Evolutionary conservation across 2,888 invertebrate genomes (phyloP), one percentile per base, ranked within the genome.

Genomic region (Loripinus fragilis): DNA sequence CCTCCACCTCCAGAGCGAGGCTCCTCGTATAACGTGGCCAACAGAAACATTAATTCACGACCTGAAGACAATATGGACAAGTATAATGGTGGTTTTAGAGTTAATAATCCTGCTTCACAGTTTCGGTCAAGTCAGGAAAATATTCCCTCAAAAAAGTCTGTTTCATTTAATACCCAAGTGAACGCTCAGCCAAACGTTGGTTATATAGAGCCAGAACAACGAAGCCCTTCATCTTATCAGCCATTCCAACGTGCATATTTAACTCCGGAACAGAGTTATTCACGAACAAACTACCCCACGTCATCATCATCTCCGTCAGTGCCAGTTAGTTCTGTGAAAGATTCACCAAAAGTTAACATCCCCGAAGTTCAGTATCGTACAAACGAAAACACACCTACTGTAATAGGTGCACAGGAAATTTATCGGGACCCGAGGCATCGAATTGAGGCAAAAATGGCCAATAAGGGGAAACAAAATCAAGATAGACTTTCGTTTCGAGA

Each of bases 361-460:
- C 78, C 82, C 23, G 81, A 86, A 55, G 81, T 87, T 17, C 80
- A 81, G 68, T 89, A 90, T 71, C 78, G 79, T 52, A 85, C 88
- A 67, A 76, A 94, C 83, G 95, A 95, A 87, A 96, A 96, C 90
- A 98, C 98, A 78, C 98, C 98, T 33, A 98, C 98, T 85, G 99
- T 99, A 74, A 98, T 99, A 92, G 99, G 99, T 86, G 97, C 98
- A 78, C 99, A 99, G 95, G 99, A 99, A 95, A 97, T 99, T 73
- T 99, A 99, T 94, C 96, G 98, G 90, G 99, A 99, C 95, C 99
- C 98, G 17, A 95, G 98, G 86, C 95, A 96, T 89, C 96, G 97
- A 76, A 96, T 98, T n/a, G 94, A 98, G 87, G 97, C 97, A 1
- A 97, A 97, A 78, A 90, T 90, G 78, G 88, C 90, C 30, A 86